phyloP scores from a whole-genome alignment of 2,888 invertebrate species.

The Coleophora flavipennella region DNA sequence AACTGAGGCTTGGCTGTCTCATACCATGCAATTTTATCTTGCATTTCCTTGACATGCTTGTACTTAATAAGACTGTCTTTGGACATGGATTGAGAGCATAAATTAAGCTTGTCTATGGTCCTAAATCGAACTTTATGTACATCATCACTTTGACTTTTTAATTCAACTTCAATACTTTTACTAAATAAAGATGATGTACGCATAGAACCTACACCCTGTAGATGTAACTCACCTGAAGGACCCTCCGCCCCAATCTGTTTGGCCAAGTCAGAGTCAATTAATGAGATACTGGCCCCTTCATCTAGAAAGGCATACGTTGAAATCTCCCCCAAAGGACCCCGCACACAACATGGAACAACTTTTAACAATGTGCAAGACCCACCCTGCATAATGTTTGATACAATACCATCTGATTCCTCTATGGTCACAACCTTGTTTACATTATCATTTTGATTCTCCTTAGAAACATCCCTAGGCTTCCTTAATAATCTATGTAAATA shows the following conservation, averaged over 20 bases:
- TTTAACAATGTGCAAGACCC: conserved; percentile 4
- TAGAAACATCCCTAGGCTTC: too few relatives aligned
- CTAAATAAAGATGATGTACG: not conserved
- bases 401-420: too few relatives aligned
- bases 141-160: not conserved
- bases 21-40: conserved; percentile 1
- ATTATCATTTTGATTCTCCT: too few relatives aligned
- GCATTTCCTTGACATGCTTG: conserved; percentile 4
- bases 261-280: conserved; percentile 6
- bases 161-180: not conserved
- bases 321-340: conserved; percentile 4
- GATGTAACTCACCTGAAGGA: conserved; percentile 1
- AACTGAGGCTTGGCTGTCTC: conserved; percentile 3
- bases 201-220: conserved; percentile 3
- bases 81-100: conserved; percentile 1
- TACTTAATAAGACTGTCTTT: not conserved
- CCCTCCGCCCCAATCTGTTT: conserved; percentile 7
- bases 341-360: conserved; percentile 7
- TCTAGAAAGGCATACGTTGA: conserved; percentile 11
- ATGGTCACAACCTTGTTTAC: too few relatives aligned
- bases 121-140: not conserved
- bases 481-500: too few relatives aligned
- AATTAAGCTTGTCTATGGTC: not conserved
- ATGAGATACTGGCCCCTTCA: conserved; percentile 12
- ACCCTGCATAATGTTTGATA: too few relatives aligned